These are phyloP conservation scores for Calliopsis andreniformis DNA, from an alignment of 1,140 invertebrate genomes.

Conservation along the genomic window DNA sequence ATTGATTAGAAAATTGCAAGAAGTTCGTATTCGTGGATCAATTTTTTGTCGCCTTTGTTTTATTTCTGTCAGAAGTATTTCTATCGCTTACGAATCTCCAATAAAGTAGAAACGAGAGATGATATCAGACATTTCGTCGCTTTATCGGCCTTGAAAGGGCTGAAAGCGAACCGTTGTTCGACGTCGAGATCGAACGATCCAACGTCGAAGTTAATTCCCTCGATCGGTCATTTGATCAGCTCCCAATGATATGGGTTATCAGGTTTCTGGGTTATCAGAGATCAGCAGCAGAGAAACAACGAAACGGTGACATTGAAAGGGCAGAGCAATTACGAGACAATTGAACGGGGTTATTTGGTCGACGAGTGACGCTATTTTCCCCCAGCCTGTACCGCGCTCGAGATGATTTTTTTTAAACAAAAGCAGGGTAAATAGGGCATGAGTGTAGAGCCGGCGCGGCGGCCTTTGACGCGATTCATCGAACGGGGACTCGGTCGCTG, in stretches of 20 bases:
- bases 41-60: no score
- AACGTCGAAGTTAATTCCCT: not conserved
- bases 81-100: no score
- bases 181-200: not conserved
- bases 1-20: no score
- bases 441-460: conserved; percentile 10
- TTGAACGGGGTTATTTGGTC: not conserved
- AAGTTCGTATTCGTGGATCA: no score
- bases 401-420: conserved; percentile 37
- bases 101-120: not conserved
- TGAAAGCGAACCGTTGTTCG: not conserved
- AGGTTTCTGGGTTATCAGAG: conserved; percentile 19
- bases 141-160: not conserved
- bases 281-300: not conserved
- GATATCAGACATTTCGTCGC: not conserved
- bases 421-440: conserved; percentile 19
- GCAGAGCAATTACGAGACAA: not conserved
- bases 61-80: no score
- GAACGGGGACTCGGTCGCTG: not conserved
- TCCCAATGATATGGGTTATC: conserved; percentile 11
- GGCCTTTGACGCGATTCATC: conserved; percentile 39
- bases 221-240: conserved; percentile 10
- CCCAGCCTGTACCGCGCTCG: no score
- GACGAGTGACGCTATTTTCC: not conserved
- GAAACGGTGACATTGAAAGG: conserved; percentile 11